phyloP scores from a whole-genome alignment of 2,113 vertebrate species.

The Erpornis zantholeuca region DNA sequence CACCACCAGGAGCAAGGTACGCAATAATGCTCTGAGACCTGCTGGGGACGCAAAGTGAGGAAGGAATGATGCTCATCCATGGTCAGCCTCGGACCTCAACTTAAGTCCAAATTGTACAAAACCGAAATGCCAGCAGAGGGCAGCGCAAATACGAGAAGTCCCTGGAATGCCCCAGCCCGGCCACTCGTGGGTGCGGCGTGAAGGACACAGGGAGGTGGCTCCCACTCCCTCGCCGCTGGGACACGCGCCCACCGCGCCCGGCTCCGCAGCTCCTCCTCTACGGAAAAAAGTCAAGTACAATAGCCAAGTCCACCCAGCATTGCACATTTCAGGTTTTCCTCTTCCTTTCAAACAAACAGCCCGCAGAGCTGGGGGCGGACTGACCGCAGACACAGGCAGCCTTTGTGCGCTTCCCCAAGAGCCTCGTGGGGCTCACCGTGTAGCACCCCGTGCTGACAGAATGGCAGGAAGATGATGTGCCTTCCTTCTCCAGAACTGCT shows the following conservation, averaged over 20 bases:
- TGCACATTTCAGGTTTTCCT: too few species aligned
- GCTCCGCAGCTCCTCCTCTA: accelerated
- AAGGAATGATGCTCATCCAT: accelerated
- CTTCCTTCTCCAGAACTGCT: background rate
- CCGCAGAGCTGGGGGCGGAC: accelerated
- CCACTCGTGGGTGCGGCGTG: accelerated
- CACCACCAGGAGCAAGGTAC: accelerated
- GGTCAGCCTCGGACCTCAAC: background rate
- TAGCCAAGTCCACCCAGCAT: accelerated
- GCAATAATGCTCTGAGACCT: accelerated
- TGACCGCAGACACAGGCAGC: background rate
- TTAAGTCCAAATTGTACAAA: background rate
- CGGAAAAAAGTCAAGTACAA: background rate
- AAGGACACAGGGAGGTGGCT: accelerated
- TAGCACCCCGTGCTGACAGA: background rate
- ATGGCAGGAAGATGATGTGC: accelerated
- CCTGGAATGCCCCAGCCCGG: background rate
- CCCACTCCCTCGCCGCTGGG: accelerated
- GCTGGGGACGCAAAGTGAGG: accelerated
- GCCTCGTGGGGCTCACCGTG: accelerated
- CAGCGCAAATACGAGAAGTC: background rate
- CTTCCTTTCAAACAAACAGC: background rate
- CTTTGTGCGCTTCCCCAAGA: background rate
- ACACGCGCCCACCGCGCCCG: accelerated
- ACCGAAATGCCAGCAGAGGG: slow-evolving; percentile 1